Evolutionary conservation across 2,888 invertebrate genomes (phyloP), one percentile per base, ranked within the genome.

Genomic region (Ephialtes manifestator): DNA sequence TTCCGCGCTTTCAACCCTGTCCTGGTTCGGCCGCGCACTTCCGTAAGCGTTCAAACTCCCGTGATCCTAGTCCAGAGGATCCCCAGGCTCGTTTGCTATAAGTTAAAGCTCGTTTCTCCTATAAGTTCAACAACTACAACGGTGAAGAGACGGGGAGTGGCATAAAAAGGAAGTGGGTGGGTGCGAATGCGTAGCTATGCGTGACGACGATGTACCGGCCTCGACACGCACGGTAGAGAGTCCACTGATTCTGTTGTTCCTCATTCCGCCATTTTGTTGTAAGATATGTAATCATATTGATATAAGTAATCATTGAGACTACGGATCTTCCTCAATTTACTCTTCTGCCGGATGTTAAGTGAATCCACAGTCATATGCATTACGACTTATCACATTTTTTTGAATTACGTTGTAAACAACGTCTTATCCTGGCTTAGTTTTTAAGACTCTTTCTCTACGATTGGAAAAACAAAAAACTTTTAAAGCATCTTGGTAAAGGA

Each of bases 121-220:
- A 80, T 79, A 55, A 71, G 65, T 63, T 31, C 31, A 28, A 63
- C 43, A 86, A 83, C 88, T 87, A 86, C 88, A 86, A 88, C 88
- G 83, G 85, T 88, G 87, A 88, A 88, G 87, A 90, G 90, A 86
- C 91, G 93, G 93, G 94, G 94, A 93, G 94, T 94, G 94, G 94
- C 93, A 89, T 93, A 93, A 94, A 93, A 93, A 93, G 94, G 94
- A 94, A 94, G 93, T 94, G 94, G 94, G 93, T 94, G 94, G 93
- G 94, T 93, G 92, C 93, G 92, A 87, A 90, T 91, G 93, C 92
- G 93, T 93, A 92, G 91, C 94, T 92, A 90, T 92, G 93, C 93
- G 93, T 92, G 91, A 93, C 92, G 91, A 87, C 88, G 88, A 87
- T 70, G 43, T 58, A 48, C 46, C 68, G 53, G 67, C 76, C 72